Percentiles rank a stretch among this genome's conserved stretches.
Evolutionary conservation across 35 echinoderm and acorn worm genomes (phyloP).

Genomic region (Apostichopus californicus): DNA sequence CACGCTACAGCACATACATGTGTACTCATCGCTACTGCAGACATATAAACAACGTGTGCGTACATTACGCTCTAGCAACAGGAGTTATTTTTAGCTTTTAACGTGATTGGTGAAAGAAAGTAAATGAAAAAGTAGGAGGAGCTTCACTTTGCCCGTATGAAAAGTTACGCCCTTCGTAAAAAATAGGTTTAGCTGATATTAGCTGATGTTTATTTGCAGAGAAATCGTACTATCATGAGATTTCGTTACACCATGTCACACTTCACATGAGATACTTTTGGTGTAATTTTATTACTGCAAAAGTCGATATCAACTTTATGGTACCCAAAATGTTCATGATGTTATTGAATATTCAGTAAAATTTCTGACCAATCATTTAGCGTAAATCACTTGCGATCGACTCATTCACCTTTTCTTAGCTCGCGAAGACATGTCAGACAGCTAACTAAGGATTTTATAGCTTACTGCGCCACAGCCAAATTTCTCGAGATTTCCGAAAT

Average conservation of each 20-base stretch:
- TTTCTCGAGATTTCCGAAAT: background rate
- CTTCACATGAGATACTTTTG: too few species aligned
- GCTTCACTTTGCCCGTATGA: background rate
- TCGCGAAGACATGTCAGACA: background rate
- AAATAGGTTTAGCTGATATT: background rate
- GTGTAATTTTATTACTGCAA: background rate
- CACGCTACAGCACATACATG: background rate
- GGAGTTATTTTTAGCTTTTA: slow-evolving; percentile 34
- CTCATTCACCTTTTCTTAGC: slow-evolving; percentile 50
- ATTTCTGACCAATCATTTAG: slow-evolving; percentile 2
- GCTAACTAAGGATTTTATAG: background rate
- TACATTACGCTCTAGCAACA: slow-evolving; percentile 40
- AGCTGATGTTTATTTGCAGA: background rate
- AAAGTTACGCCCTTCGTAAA: slow-evolving; percentile 2
- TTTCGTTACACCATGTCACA: too few species aligned
- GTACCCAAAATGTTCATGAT: background rate
- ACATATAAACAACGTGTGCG: slow-evolving; percentile 17
- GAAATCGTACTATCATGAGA: background rate
- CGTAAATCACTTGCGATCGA: slow-evolving; percentile 9
- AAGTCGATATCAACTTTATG: background rate
- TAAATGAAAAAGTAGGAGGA: slow-evolving; percentile 6
- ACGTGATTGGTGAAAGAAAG: slow-evolving; percentile 17
- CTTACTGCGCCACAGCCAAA: slow-evolving; percentile 39
- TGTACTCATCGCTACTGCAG: background rate
- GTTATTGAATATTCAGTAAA: slow-evolving; percentile 18